Percentiles rank a stretch among this genome's conserved stretches.
Conservation (phyloP, 2,888 invertebrate genomes). For the Crematogaster levior region DNA sequence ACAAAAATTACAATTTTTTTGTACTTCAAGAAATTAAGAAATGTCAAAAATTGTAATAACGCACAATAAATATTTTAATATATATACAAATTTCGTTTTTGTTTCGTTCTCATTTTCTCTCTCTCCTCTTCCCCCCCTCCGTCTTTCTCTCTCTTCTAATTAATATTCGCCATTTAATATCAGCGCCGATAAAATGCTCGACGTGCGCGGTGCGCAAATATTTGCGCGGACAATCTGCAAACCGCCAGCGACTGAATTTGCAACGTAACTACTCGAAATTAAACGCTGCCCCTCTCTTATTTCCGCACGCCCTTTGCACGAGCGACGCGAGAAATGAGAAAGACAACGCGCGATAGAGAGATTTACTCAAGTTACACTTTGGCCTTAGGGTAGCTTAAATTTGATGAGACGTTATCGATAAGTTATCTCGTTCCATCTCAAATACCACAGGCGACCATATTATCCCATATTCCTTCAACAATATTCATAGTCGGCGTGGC, state of each 20-base stretch:
- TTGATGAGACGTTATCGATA: slow-evolving; percentile 32
- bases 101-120: neutral
- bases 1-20: neutral
- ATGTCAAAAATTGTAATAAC: too few relatives aligned
- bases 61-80: neutral
- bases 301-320: slow-evolving; percentile 23
- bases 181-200: slow-evolving; percentile 43
- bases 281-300: slow-evolving; percentile 42
- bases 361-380: slow-evolving; percentile 26
- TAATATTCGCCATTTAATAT: slow-evolving; percentile 54
- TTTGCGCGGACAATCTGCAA: slow-evolving; percentile 51
- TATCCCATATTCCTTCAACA: neutral
- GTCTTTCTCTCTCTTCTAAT: slow-evolving; percentile 17
- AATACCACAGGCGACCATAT: neutral
- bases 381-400: slow-evolving; percentile 25
- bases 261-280: slow-evolving; percentile 52
- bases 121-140: neutral
- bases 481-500: neutral
- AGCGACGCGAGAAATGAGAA: slow-evolving; percentile 41
- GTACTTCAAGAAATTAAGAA: neutral
- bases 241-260: slow-evolving; percentile 50
- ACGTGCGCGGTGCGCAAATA: slow-evolving; percentile 42
- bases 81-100: neutral
- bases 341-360: slow-evolving; percentile 42
- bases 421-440: neutral